Evolutionary conservation across 2,113 vertebrate species (phyloP), one percentile per base, ranked within the genome.

Genomic region (Xenopus laevis): DNA sequence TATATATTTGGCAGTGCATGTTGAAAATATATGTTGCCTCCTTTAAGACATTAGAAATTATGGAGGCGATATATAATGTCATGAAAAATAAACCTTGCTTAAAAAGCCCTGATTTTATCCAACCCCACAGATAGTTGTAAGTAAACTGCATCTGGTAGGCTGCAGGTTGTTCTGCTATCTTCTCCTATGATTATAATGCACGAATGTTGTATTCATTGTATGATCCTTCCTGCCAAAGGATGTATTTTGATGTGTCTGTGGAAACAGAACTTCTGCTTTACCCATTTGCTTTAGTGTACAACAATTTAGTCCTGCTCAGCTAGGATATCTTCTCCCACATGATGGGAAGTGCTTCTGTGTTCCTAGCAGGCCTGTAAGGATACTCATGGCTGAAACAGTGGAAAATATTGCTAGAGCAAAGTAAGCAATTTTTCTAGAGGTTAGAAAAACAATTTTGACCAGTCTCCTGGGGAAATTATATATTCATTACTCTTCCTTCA

Each of bases 151-250:
- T 40, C 33, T 40, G 33, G 33, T 2, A 9, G 33, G 6, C 33
- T 40, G 8, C 8, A 7, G 33, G 8, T 6, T 40, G 33, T 9
- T 9, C 33, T 40, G 2, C 33, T 7, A 55, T 55, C 17, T 55
- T 55, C 15, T 50, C 47, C 11, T 50, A 50, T 13, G 1, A 50
- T 50, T 13, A 16, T 13, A 50, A 9, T 50, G 47, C 23, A 9
- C 21, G 27, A 64, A 70, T 64, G 66, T 8, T 63, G 47, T 16
- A 76, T 70, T 68, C 66, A 69, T 69, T 70, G 69, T 58, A n/a
- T 61, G 74, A 52, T 78, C 63, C n/a, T 81, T 72, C 21, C 66
- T 80, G 80, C 79, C 72, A 79, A 80, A 50, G 1, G 23, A 4
- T 59, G 77, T 78, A 74, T 68, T 82, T 61, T 77, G 78, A 79